Percentiles rank a stretch among this genome's conserved stretches.
Evolutionary conservation across 1,140 invertebrate species (phyloP).

Genomic region (Macrobrachium nipponense): DNA sequence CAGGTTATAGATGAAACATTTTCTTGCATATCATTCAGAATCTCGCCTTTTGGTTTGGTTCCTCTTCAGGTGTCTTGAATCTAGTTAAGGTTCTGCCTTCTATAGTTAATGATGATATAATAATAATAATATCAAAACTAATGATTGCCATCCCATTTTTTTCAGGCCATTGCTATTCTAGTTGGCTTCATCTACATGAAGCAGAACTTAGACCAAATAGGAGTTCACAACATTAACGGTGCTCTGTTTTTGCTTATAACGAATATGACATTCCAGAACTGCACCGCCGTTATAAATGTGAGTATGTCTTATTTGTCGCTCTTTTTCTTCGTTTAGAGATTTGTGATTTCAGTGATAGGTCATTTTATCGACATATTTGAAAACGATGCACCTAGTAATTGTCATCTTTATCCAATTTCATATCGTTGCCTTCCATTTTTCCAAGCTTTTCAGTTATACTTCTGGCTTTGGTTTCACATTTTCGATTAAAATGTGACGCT

Average conservation of each 20-base stretch:
- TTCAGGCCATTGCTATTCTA: slow-evolving; percentile 84
- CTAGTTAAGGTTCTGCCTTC: no score
- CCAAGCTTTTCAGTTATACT: no score
- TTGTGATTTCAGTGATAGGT: no score
- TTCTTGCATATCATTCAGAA: neutral
- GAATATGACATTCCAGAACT: slow-evolving; percentile 94
- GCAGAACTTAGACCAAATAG: slow-evolving; percentile 18
- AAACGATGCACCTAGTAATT: no score
- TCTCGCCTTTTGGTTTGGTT: neutral
- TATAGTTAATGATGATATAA: neutral
- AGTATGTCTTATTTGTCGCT: slow-evolving; percentile 68
- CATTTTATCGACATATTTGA: no score
- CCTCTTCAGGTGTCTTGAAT: neutral
- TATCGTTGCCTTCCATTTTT: no score
- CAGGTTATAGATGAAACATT: neutral
- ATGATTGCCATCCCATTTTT: slow-evolving; percentile 9
- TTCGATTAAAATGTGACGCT: no score
- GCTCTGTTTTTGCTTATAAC: slow-evolving; percentile 92
- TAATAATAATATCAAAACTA: neutral
- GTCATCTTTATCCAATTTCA: no score
- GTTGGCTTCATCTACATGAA: slow-evolving; percentile 85
- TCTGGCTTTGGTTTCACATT: no score
- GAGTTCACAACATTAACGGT: slow-evolving; percentile 95
- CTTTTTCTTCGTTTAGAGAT: neutral
- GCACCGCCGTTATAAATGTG: slow-evolving; percentile 88